A percentile compares a stretch with the other conserved stretches of the same genome.
Conservation (phyloP, 2,113 vertebrate species). For the Oceanites oceanicus region DNA sequence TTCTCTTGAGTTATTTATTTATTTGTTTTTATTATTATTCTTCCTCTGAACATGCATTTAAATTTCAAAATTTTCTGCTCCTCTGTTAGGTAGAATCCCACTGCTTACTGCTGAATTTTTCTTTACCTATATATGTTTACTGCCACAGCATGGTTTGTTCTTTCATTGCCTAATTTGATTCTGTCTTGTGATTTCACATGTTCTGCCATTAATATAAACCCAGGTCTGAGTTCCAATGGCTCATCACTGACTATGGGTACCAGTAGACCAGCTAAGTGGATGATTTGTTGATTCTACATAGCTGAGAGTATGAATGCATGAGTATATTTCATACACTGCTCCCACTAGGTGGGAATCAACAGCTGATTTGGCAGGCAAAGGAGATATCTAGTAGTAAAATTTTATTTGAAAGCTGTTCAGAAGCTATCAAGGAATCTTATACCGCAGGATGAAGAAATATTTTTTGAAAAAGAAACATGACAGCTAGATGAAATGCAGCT, state of each 20-base stretch:
- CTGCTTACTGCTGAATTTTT: neutral
- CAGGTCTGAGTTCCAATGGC: neutral
- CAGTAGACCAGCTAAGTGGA: neutral
- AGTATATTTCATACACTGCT: neutral
- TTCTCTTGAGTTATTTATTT: neutral
- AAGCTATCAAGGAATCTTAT: conserved; percentile 27
- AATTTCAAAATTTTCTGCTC: neutral
- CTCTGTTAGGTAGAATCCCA: neutral
- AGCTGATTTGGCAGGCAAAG: neutral
- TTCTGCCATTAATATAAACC: neutral
- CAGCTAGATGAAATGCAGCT: conserved; percentile 23
- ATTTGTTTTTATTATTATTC: neutral
- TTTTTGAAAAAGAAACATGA: conserved; percentile 38
- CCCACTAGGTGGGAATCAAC: neutral
- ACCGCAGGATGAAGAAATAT: neutral
- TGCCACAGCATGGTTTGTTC: neutral
- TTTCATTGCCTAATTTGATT: neutral
- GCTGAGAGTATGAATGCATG: neutral
- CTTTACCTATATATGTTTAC: neutral
- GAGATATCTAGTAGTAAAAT: conserved; percentile 40
- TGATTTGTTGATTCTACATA: neutral
- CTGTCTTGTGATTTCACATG: neutral
- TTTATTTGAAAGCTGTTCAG: conserved; percentile 50
- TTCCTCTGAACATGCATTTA: neutral
- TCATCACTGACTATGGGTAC: neutral